These are phyloP conservation scores for Xerus rutilus DNA, from an alignment of 2,797 vertebrate genomes.

Conservation along the genomic window DNA sequence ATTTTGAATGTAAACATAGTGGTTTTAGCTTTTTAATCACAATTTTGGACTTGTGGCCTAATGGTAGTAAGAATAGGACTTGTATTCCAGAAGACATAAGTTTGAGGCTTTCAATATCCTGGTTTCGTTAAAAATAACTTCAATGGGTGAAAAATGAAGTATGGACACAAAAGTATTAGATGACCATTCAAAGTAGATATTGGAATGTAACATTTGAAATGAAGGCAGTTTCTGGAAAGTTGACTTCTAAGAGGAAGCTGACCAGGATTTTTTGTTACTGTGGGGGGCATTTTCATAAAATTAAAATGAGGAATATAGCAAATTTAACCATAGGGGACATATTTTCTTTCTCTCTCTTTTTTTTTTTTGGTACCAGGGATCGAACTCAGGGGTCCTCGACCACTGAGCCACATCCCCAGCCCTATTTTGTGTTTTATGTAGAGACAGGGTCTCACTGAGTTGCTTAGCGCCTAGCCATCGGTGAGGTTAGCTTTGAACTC, in stretches of 20 bases:
- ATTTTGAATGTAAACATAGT: constrained; percentile 22
- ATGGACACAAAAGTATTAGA: background rate
- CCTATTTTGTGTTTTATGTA: too few species aligned
- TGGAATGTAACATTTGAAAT: constrained; percentile 15
- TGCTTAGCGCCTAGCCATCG: too few species aligned
- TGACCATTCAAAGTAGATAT: background rate
- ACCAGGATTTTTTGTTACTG: background rate
- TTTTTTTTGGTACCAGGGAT: too few species aligned
- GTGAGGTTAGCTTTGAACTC: too few species aligned
- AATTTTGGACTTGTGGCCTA: background rate
- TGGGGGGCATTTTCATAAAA: constrained; percentile 34
- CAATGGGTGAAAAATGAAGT: background rate
- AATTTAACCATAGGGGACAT: background rate
- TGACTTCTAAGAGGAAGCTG: background rate
- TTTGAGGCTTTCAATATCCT: background rate
- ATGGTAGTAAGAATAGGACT: background rate
- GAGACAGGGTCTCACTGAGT: too few species aligned
- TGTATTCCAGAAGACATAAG: background rate
- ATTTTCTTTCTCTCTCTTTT: background rate
- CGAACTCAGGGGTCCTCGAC: too few species aligned
- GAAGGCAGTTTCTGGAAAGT: constrained; percentile 7
- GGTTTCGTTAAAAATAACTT: constrained; percentile 3
- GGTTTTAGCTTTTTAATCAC: background rate
- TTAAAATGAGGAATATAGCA: background rate
- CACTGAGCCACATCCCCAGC: too few species aligned